Conservation (phyloP, 2,888 invertebrate genomes). For the Cecidostiba fungosa region DNA sequence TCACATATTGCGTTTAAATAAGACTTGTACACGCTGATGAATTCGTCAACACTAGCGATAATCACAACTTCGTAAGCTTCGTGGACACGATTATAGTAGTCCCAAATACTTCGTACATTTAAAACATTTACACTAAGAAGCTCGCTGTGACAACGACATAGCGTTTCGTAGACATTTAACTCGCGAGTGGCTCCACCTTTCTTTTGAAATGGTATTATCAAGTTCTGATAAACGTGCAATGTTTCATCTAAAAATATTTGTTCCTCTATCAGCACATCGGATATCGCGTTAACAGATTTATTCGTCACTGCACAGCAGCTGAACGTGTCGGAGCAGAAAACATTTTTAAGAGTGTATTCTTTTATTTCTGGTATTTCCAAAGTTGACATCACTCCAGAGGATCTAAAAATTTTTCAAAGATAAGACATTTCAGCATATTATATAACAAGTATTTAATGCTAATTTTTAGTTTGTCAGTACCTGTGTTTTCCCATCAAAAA, state of each 20-base stretch:
- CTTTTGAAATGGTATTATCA: slow-evolving; percentile 85
- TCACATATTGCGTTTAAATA: slow-evolving; percentile 88
- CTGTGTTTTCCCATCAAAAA: slow-evolving; percentile 86
- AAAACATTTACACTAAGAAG: slow-evolving; percentile 86
- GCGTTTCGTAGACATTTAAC: slow-evolving; percentile 84
- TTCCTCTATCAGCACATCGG: slow-evolving; percentile 82
- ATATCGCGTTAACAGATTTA: slow-evolving; percentile 70
- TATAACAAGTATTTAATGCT: neutral
- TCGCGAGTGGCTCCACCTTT: slow-evolving; percentile 83
- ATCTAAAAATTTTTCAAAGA: slow-evolving; percentile 47
- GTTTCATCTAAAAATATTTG: slow-evolving; percentile 88
- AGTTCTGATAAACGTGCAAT: slow-evolving; percentile 83
- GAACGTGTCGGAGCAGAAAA: slow-evolving; percentile 75
- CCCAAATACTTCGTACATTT: slow-evolving; percentile 86
- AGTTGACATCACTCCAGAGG: slow-evolving; percentile 62
- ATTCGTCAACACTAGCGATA: slow-evolving; percentile 87
- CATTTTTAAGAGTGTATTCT: slow-evolving; percentile 48
- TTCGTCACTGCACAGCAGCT: slow-evolving; percentile 76
- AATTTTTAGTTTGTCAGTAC: slow-evolving; percentile 66
- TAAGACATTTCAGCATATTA: neutral
- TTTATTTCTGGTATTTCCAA: slow-evolving; percentile 66
- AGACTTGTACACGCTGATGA: slow-evolving; percentile 86
- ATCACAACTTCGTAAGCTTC: slow-evolving; percentile 85
- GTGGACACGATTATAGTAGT: slow-evolving; percentile 85
- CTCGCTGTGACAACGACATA: slow-evolving; percentile 86